Conservation (phyloP, 2,888 invertebrate species). For the Plebejus anna region DNA sequence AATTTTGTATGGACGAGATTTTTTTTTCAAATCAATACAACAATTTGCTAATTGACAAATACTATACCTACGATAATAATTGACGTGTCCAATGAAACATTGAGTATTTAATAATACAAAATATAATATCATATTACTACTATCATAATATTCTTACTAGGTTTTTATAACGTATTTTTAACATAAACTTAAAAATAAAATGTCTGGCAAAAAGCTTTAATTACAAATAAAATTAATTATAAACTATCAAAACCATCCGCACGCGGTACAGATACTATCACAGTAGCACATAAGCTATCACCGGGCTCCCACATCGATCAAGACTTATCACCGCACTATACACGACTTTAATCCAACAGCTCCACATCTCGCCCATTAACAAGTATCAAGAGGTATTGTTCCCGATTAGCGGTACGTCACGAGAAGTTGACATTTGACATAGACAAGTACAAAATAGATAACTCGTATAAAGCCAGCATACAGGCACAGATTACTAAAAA, state of each 20-base stretch:
- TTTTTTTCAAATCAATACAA: no score
- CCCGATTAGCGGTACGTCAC: constrained; percentile 29
- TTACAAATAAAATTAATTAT: neutral
- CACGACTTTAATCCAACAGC: constrained; percentile 35
- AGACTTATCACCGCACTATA: constrained; percentile 62
- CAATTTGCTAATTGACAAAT: no score
- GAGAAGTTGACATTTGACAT: neutral
- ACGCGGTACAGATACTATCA: constrained; percentile 1
- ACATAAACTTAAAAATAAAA: no score
- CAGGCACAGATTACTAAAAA: no score
- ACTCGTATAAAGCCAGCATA: neutral
- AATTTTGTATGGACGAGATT: no score
- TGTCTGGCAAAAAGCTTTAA: neutral
- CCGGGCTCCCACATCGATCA: constrained; percentile 76
- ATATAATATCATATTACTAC: no score
- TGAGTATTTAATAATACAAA: no score
- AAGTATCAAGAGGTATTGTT: constrained; percentile 38
- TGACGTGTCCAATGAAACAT: no score
- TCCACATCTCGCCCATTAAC: constrained; percentile 40
- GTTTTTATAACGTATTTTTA: no score
- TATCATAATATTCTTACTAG: no score
- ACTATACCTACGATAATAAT: no score
- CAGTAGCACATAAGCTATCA: constrained; percentile 27
- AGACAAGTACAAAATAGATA: neutral
- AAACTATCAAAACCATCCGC: neutral